These are phyloP conservation scores for Grallaria varia DNA, from an alignment of 2,113 vertebrate species.

Conservation along the genomic window DNA sequence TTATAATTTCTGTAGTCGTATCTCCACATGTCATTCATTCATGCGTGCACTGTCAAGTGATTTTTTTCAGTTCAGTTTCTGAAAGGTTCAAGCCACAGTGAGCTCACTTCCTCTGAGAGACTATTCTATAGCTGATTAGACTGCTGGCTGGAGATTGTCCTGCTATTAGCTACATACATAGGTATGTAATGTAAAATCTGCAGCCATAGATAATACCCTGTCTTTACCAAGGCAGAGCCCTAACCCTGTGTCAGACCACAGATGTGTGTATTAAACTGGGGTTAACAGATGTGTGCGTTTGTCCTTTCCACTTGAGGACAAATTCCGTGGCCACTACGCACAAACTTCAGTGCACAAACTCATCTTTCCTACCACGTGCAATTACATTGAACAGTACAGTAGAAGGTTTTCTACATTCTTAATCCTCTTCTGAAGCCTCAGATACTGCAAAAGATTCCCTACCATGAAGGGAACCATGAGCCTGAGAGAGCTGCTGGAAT, in stretches of 20 bases:
- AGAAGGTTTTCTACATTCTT: neutral
- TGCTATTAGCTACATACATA: neutral
- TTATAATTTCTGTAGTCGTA: neutral
- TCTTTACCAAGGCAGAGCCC: neutral
- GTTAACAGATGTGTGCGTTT: neutral
- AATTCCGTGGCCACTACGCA: neutral
- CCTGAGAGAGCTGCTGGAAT: neutral
- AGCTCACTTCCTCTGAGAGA: neutral
- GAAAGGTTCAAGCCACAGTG: neutral
- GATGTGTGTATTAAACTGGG: neutral
- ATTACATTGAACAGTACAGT: neutral
- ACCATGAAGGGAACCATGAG: accelerated
- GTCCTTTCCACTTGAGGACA: neutral
- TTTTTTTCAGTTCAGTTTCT: neutral
- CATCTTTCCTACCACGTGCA: neutral
- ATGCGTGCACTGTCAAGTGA: neutral
- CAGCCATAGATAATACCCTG: neutral
- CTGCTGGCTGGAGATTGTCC: neutral
- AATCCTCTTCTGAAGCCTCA: neutral
- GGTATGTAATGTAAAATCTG: neutral
- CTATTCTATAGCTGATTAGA: neutral
- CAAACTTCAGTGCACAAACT: neutral
- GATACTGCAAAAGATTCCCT: neutral
- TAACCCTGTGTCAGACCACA: neutral
- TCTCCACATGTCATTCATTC: neutral